Conservation (phyloP, 2,888 invertebrate species). For the Pandemis heparana region DNA sequence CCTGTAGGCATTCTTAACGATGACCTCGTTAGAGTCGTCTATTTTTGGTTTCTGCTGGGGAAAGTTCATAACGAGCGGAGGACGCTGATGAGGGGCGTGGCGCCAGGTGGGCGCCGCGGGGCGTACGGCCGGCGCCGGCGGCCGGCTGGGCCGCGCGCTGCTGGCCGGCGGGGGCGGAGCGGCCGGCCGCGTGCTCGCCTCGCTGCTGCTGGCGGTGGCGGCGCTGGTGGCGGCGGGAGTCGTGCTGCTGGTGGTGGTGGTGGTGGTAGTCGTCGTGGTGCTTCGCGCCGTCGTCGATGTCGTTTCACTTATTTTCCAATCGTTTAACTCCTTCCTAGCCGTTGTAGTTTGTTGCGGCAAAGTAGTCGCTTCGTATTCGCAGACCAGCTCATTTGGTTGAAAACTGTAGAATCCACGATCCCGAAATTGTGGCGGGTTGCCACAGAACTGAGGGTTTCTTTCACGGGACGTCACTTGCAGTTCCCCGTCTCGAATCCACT, state of each 20-base stretch:
- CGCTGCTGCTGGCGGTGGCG: conserved; percentile 53
- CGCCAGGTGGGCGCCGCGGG: conserved; percentile 79
- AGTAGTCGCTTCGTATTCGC: conserved; percentile 77
- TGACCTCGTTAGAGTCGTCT: conserved; percentile 90
- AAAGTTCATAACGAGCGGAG: conserved; percentile 90
- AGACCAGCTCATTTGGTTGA: conserved; percentile 90
- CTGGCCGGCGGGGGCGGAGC: conserved; percentile 51
- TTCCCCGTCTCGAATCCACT: conserved; percentile 95
- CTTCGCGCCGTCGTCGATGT: conserved; percentile 48
- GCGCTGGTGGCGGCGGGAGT: conserved; percentile 50
- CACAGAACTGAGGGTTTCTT: conserved; percentile 96
- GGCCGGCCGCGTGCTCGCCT: conserved; percentile 46
- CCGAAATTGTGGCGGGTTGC: conserved; percentile 91
- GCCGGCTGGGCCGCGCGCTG: conserved; percentile 64
- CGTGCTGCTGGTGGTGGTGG: conserved; percentile 57
- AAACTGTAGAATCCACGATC: conserved; percentile 95
- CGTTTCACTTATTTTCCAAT: conserved; percentile 57
- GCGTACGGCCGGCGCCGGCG: conserved; percentile 66
- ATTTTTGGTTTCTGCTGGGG: conserved; percentile 88
- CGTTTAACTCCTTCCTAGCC: conserved; percentile 51
- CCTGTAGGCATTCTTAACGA: conserved; percentile 93
- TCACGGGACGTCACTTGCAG: conserved; percentile 97
- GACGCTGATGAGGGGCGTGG: conserved; percentile 86
- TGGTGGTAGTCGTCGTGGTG: conserved; percentile 53
- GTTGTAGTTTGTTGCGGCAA: conserved; percentile 62